These are phyloP conservation scores for human (Homo sapiens) DNA, from an alignment of 2,113 vertebrate genomes.

Conservation along the genomic window DNA sequence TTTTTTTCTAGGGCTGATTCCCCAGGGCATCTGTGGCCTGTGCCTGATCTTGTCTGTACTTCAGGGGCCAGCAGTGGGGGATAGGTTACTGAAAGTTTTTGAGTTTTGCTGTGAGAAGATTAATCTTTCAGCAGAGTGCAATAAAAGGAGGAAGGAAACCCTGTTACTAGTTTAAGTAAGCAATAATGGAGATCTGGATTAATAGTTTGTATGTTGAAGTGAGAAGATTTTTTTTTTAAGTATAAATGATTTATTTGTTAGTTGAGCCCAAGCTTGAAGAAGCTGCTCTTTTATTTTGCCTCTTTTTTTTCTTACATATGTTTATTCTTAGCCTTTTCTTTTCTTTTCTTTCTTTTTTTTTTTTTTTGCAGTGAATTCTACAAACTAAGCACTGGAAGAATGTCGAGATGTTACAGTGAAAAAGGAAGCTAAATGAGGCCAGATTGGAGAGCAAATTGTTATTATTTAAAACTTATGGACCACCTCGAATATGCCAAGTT, in stretches of 20 bases:
- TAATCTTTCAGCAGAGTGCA: background rate
- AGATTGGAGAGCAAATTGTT: conserved; percentile 61
- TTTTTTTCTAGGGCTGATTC: background rate
- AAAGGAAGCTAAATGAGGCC: conserved; percentile 41
- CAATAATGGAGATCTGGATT: background rate
- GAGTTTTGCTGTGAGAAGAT: background rate
- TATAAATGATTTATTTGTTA: background rate
- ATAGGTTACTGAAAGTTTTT: background rate
- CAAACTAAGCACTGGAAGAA: conserved; percentile 17
- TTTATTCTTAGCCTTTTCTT: background rate
- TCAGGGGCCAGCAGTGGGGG: no score
- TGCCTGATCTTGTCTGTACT: background rate
- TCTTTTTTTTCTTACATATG: background rate
- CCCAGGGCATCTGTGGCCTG: background rate
- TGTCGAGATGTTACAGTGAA: conserved; percentile 4
- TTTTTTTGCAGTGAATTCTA: background rate
- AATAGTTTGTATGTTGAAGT: background rate
- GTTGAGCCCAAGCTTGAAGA: background rate
- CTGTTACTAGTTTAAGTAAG: background rate
- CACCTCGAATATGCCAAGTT: background rate
- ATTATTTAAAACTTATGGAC: conserved; percentile 60
- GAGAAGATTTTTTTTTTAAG: background rate
- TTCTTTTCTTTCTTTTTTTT: background rate
- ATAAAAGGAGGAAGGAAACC: background rate
- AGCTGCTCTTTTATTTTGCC: background rate